Conservation (phyloP, 2,888 invertebrate genomes). For the Volucella inanis region DNA sequence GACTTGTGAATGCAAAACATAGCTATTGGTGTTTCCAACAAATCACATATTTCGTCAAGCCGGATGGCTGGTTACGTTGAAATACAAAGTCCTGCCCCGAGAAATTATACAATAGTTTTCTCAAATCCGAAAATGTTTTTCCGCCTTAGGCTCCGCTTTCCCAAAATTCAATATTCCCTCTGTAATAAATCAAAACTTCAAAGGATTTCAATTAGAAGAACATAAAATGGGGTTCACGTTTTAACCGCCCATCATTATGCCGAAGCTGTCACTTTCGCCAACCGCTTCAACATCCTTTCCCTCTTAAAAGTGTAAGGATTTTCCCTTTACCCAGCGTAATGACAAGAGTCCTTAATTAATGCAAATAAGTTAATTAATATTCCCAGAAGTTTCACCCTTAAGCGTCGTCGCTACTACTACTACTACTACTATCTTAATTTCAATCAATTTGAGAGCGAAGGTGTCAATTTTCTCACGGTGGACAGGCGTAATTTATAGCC, state of each 20-base stretch:
- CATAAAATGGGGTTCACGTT: conserved; percentile 2
- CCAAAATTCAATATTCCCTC: background rate
- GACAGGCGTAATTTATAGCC: conserved; percentile 57
- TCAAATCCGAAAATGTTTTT: no score
- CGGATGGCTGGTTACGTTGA: no score
- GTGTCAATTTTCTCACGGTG: conserved; percentile 66
- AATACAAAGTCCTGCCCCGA: no score
- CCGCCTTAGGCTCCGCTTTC: no score
- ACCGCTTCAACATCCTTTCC: background rate
- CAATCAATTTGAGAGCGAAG: conserved; percentile 65
- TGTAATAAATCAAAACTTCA: background rate
- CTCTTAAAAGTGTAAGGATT: no score
- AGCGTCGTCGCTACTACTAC: conserved; percentile 42
- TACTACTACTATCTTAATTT: conserved; percentile 43
- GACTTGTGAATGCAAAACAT: no score
- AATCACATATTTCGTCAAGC: no score
- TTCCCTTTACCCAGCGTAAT: background rate
- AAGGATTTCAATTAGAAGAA: conserved; percentile 46
- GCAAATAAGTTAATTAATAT: conserved; percentile 72
- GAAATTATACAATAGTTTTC: no score
- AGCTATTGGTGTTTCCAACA: no score
- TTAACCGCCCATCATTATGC: background rate
- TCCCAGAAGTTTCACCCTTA: conserved; percentile 55
- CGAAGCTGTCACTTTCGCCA: background rate
- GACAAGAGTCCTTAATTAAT: conserved; percentile 63